Evolutionary conservation across 2,113 vertebrate genomes (phyloP).

Genomic region (Ochotona curzoniae): DNA sequence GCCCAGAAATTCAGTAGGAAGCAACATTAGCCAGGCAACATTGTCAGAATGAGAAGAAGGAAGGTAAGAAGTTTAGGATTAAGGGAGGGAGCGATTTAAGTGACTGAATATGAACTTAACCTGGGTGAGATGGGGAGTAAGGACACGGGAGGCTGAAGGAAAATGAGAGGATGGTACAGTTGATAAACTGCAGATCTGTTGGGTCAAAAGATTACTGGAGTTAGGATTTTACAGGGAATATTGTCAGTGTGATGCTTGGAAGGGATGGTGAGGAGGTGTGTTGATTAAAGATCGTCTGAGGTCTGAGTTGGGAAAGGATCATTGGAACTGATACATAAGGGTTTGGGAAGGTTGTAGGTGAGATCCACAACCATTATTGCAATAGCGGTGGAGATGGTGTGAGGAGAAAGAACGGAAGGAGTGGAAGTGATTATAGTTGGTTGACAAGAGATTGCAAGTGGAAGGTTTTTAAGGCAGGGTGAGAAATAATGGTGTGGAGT

Average conservation of each 20-base stretch:
- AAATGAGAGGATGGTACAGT: neutral
- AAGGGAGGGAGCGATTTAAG: neutral
- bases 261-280: neutral
- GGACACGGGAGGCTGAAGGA: neutral
- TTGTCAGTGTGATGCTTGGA: neutral
- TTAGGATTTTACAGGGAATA: neutral
- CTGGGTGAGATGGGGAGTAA: neutral
- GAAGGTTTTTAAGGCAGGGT: neutral
- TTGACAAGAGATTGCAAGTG: neutral
- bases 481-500: neutral
- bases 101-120: neutral
- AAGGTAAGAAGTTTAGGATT: neutral
- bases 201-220: neutral
- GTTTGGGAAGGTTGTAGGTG: neutral
- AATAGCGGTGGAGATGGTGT: neutral
- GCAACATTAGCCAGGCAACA: neutral
- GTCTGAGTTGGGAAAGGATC: neutral
- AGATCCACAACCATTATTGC: neutral
- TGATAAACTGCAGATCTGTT: neutral
- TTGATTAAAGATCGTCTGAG: neutral
- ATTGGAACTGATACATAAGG: neutral
- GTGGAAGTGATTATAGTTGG: neutral
- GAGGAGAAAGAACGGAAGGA: neutral
- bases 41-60: neutral
- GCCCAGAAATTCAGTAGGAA: neutral